A percentile compares a stretch with the other conserved stretches of the same genome.
Evolutionary conservation across 2,797 vertebrate genomes (phyloP).

Genomic region (Ficedula albicollis): DNA sequence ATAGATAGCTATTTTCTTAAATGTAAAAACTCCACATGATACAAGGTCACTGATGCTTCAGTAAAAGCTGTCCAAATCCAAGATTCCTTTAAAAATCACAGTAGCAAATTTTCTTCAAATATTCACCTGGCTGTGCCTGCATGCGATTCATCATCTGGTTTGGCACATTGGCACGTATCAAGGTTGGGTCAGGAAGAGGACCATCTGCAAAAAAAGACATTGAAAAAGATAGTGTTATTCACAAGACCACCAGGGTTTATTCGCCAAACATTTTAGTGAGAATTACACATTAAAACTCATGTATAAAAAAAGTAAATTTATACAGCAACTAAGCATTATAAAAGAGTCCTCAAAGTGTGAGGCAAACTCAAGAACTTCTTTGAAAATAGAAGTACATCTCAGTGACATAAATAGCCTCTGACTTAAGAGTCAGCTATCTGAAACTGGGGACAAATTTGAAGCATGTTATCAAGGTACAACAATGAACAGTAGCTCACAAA

Average conservation of each 20-base stretch:
- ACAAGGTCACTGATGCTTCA: background rate
- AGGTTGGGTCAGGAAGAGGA: conserved; percentile 86
- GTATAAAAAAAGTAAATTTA: background rate
- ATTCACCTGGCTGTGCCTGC: conserved; percentile 80
- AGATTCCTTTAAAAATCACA: background rate
- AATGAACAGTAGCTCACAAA: background rate
- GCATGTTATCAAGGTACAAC: background rate
- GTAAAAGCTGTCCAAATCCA: background rate
- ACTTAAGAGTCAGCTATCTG: background rate
- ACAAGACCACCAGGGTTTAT: background rate
- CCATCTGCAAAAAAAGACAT: conserved; percentile 80
- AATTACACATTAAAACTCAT: background rate
- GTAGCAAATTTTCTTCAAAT: background rate
- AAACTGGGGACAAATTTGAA: background rate
- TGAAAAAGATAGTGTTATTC: background rate
- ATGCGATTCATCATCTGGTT: conserved; percentile 92
- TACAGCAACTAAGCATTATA: background rate
- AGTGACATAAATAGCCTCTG: background rate
- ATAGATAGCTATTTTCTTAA: background rate
- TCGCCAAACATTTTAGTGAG: background rate
- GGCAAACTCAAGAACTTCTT: background rate
- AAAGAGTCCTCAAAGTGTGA: background rate
- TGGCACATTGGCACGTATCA: conserved; percentile 87
- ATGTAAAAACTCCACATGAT: background rate
- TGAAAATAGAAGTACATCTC: background rate